A percentile compares a stretch with the other conserved stretches of the same genome.
phyloP scores from a whole-genome alignment of 2,888 invertebrate genomes.

The Limnephilus rhombicus region DNA sequence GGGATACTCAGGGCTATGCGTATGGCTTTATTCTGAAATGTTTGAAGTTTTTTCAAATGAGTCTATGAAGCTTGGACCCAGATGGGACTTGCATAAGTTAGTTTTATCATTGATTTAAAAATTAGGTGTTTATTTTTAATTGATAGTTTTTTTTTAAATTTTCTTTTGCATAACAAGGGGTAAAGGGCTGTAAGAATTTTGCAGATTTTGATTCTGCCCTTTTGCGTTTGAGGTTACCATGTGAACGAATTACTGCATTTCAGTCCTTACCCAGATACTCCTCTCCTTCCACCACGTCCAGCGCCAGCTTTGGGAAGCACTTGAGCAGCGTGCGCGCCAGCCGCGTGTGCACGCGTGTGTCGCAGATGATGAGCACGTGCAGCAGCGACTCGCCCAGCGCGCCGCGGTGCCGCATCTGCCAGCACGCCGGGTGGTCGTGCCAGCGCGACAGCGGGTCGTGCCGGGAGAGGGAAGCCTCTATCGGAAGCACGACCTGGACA shows the following conservation, averaged over 20 bases:
- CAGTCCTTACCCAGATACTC: constrained; percentile 89
- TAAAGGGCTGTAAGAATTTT: no score
- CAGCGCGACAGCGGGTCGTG: constrained; percentile 93
- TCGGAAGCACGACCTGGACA: constrained; percentile 85
- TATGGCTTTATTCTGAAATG: no score
- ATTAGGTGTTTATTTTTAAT: no score
- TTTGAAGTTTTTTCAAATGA: no score
- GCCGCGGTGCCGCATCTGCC: constrained; percentile 98
- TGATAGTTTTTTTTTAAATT: no score
- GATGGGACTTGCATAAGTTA: no score
- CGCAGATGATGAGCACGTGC: constrained; percentile 96
- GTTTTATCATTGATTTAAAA: no score
- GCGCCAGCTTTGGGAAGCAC: constrained; percentile 92
- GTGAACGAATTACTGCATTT: constrained; percentile 6
- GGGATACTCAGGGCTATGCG: no score
- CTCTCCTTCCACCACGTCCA: constrained; percentile 98
- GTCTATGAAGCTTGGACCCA: no score
- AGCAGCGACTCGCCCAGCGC: constrained; percentile 96
- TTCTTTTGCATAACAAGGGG: no score
- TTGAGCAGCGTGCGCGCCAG: constrained; percentile 93
- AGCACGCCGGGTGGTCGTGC: constrained; percentile 95
- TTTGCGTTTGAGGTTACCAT: neutral
- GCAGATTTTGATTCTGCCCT: no score
- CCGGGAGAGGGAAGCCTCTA: constrained; percentile 89
- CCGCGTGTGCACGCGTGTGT: constrained; percentile 87